Evolutionary conservation across 2,888 invertebrate species (phyloP), one percentile per base, ranked within the genome.

Genomic region (Empis livida): DNA sequence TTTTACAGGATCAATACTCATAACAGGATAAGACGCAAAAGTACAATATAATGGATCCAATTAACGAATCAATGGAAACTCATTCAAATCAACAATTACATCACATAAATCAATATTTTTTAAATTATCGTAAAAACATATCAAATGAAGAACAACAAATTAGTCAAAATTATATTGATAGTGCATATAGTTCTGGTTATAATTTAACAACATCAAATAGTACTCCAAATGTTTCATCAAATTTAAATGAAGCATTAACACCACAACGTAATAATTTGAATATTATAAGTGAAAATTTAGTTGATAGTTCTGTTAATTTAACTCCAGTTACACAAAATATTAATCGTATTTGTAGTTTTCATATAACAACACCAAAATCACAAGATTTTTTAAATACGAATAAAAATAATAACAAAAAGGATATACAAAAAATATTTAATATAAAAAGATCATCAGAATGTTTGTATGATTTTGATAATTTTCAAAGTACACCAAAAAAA

Each of bases 251-350:
- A 6, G 23, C 9, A 27, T 27, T 27, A 27, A 27, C 23, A 27
- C 41, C 17, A 13, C 46, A 42, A 27, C 37, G 11, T 14, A 13
- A 17, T 31, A 48, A 27, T 43, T 35, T 44, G 10, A 13, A n/a
- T 30, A n/a, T 37, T 15, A 44, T 46, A 10, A 2, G 15, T 10
- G 47, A 47, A 40, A 3, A 16, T 42, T 37, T 37, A 1, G 38
- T 39, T 9, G 15, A 10, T 11, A 15, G 44, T 13, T 11, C 37
- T 20, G 16, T 32, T 4, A 52, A 47, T 41, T 44, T 52, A 13
- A 53, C 53, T 1, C 53, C 53, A 49, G 48, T 51, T 8, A 53
- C 53, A 10, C 43, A 48, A 46, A 53, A 53, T 40, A 51, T 51
- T 10, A 43, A 43, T 9, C 51, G 47, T 32, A 51, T 53, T 10